Conservation (phyloP, 2,888 invertebrate genomes). For the Apodemia mormo region DNA sequence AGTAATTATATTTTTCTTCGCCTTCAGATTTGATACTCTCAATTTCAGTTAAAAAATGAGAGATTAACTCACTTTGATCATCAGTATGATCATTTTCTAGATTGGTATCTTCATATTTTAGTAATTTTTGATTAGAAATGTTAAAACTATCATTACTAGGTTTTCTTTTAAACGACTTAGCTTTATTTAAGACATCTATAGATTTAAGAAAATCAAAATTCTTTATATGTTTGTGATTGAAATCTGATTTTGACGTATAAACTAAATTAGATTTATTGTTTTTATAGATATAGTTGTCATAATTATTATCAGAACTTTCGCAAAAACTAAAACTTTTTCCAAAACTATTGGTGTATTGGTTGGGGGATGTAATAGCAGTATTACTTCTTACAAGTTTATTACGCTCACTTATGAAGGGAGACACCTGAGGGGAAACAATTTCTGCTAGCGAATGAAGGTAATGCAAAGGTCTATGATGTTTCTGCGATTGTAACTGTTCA, state of each 20-base stretch:
- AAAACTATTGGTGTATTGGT: not conserved
- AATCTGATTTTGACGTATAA: not conserved
- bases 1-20: constrained; percentile 53
- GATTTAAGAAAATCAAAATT: not conserved
- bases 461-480: constrained; percentile 5
- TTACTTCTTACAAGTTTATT: constrained; percentile 3
- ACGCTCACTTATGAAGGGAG: not conserved
- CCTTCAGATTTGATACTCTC: constrained; percentile 29
- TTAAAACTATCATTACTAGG: not conserved
- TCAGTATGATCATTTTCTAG: not conserved
- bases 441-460: constrained; percentile 12
- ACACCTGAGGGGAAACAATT: not conserved
- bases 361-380: not conserved
- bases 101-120: not conserved
- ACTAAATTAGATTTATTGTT: not conserved
- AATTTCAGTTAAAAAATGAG: not conserved
- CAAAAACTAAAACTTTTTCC: not conserved
- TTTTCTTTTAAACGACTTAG: not conserved
- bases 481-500: constrained; percentile 5
- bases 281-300: not conserved
- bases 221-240: not conserved
- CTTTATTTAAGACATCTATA: not conserved
- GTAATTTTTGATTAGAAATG: not conserved
- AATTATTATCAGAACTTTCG: not conserved
- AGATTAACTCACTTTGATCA: not conserved